Evolutionary conservation across 2,888 invertebrate genomes (phyloP), one percentile per base, ranked within the genome.

Genomic region (Plebejus argus): DNA sequence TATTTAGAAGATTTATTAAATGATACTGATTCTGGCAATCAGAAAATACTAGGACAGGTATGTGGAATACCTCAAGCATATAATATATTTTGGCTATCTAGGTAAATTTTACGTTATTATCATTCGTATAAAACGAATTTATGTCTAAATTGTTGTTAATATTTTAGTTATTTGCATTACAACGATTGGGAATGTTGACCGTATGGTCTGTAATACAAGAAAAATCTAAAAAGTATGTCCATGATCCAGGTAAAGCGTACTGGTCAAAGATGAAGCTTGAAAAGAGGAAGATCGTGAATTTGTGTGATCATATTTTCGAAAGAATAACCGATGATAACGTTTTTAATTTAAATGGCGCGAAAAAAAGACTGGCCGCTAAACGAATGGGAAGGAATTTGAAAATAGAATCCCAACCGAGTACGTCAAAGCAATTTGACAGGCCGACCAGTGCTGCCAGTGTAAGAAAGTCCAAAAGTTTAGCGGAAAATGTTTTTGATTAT

Each of bases 201-300:
- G 86, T 91, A 81, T 94, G 93, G 92, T 88, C 87, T 0, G 88
- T 94, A 81, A 84, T 91, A 35, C 90, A 91, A 84, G 90, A 92
- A 33, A 93, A 86, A 81, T 79, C 82, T 0, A 86, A 86, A 81
- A 82, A 79, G 0, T 56, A 78, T 3, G 76, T 81, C 0, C 81
- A 81, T 18, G 92, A 93, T 35, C 85, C 90, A 0, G 92, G 93
- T 4, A 91, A 90, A 82, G 90, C 93, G 0, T 91, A 84, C 78
- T 91, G 91, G 88, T 92, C 94, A 0, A 91, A 87, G 87, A 85
- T 91, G 78, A 90, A 86, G 78, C 80, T 93, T 7, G 90, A 92
- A 80, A 89, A 85, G 79, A 83, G 80, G 1, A 90, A 92, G 84
- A 87, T 84, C 0, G 87, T 93, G 49, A 79, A 85, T 53, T 79